Evolutionary conservation across 2,113 vertebrate genomes (phyloP).

Genomic region (Antechinus flavipes): DNA sequence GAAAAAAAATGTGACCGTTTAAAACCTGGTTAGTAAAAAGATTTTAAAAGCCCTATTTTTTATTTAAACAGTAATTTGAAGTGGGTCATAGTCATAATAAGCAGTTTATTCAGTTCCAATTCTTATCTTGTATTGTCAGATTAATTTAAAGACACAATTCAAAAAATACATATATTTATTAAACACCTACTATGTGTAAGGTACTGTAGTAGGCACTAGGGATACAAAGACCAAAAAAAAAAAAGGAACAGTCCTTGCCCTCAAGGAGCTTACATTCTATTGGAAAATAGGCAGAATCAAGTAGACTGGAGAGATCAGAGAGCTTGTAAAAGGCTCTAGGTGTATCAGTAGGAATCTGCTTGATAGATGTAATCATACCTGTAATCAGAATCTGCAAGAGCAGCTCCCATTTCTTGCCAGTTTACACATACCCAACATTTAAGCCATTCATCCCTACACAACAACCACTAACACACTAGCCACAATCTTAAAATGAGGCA

Average conservation of each 20-base stretch:
- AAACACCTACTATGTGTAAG: not conserved
- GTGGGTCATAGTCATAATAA: not conserved
- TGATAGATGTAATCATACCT: not conserved
- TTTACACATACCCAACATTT: not conserved
- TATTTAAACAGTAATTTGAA: not conserved
- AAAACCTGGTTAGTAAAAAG: not conserved
- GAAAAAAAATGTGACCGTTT: not conserved
- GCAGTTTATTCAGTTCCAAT: not conserved
- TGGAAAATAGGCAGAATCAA: not conserved
- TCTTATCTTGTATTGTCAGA: not conserved
- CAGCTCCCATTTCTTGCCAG: not conserved
- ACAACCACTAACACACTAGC: not conserved
- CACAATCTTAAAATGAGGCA: not conserved
- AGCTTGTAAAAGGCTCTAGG: not conserved
- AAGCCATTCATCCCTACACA: not conserved
- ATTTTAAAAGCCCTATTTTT: not conserved
- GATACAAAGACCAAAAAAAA: not conserved
- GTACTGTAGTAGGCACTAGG: not conserved
- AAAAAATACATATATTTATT: not conserved
- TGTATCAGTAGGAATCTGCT: not conserved
- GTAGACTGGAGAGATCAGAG: not conserved
- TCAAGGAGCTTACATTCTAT: not conserved
- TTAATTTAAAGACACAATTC: not conserved
- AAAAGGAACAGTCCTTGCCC: not conserved
- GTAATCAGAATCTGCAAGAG: not conserved